Percentiles rank a stretch among this genome's conserved stretches.
Conservation (phyloP, 2,888 invertebrate genomes). For the Volucella zonaria region DNA sequence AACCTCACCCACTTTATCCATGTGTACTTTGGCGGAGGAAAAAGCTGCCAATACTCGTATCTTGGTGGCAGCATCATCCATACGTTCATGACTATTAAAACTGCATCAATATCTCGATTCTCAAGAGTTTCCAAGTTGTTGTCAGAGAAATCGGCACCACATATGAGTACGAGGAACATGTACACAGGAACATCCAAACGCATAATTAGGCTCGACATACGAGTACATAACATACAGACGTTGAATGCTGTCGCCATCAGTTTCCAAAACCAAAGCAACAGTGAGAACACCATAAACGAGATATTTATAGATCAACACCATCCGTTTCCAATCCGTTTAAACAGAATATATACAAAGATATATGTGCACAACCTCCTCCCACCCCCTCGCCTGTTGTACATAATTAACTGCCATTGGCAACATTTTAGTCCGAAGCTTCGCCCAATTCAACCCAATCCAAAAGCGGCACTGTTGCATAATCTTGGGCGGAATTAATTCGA, state of each 20-base stretch:
- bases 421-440: slow-evolving; percentile 42
- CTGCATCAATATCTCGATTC: slow-evolving; percentile 63
- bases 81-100: slow-evolving; percentile 51
- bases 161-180: too few relatives aligned
- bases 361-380: not conserved
- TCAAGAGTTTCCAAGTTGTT: slow-evolving; percentile 54
- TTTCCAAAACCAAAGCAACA: slow-evolving; percentile 56
- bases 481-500: slow-evolving; percentile 71
- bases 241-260: slow-evolving; percentile 45
- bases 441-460: not conserved
- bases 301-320: slow-evolving; percentile 73
- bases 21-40: not conserved
- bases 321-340: slow-evolving; percentile 52
- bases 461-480: slow-evolving; percentile 66
- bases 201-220: slow-evolving; percentile 60
- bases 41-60: not conserved
- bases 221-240: not conserved
- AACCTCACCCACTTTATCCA: slow-evolving; percentile 21
- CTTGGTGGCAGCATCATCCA: slow-evolving; percentile 10
- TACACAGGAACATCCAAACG: slow-evolving; percentile 60
- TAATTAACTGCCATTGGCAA: slow-evolving; percentile 72
- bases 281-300: slow-evolving; percentile 67
- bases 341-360: not conserved
- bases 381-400: slow-evolving; percentile 14
- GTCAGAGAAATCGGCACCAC: slow-evolving; percentile 45